These are phyloP conservation scores for Rhinoderma darwinii DNA, from an alignment of 2,113 vertebrate species.

Conservation along the genomic window DNA sequence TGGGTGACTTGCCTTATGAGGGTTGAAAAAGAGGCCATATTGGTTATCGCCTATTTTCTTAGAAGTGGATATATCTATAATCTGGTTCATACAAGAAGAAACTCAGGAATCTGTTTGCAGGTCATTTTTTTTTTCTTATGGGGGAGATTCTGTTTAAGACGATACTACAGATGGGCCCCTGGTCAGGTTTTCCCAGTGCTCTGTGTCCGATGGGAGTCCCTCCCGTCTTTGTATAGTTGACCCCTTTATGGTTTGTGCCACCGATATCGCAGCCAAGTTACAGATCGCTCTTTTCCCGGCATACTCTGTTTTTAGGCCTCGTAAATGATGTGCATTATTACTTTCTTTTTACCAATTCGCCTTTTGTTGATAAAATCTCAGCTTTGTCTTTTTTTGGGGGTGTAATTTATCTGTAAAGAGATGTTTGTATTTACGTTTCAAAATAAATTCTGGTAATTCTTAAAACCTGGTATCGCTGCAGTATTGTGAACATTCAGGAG, in stretches of 20 bases:
- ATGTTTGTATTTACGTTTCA: conserved; percentile 46
- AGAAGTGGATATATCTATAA: neutral
- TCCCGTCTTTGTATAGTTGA: neutral
- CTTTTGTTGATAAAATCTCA: conserved; percentile 8
- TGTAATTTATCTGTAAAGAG: conserved; percentile 49
- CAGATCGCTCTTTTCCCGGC: neutral
- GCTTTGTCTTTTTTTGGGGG: conserved; percentile 20
- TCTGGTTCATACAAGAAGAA: neutral
- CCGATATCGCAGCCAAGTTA: neutral
- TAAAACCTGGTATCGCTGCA: conserved; percentile 36
- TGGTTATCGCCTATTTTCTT: neutral
- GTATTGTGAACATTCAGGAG: neutral
- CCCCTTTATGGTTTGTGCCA: neutral
- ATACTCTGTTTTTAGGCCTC: neutral
- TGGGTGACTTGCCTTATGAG: neutral
- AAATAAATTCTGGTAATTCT: conserved; percentile 35
- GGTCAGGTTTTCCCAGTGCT: neutral
- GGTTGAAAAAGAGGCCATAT: neutral
- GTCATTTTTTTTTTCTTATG: neutral
- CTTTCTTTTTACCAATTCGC: conserved; percentile 32
- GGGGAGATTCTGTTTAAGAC: neutral
- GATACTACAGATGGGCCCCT: neutral
- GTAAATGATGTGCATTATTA: conserved; percentile 32
- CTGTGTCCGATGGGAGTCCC: neutral
- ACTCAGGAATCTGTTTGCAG: neutral